Evolutionary conservation across 2,888 invertebrate genomes (phyloP), one percentile per base, ranked within the genome.

Genomic region (Cabera pusaria): DNA sequence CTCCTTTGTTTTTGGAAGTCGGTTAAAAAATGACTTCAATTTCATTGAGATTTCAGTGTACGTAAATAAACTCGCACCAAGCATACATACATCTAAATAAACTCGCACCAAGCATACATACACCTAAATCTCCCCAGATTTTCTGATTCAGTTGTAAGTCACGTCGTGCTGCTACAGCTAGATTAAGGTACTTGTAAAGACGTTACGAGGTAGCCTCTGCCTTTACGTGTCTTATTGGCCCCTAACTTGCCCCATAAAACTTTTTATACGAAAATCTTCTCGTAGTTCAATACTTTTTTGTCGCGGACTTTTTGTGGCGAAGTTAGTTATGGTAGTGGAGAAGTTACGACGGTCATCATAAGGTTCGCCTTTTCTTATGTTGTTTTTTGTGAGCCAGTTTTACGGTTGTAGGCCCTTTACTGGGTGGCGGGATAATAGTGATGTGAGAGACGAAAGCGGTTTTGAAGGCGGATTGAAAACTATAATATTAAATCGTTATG

Each of bases 171-270:
- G 27, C 40, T 34, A 40, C 25, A 31, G 12, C 24, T 25, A 26
- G 35, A 44, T 39, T 42, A 24, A 33, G 42, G 36, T 41, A 28
- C 35, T 41, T 37, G 32, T 10, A 21, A 44, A 25, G 36, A 44
- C 21, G 36, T 31, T 31, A 39, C 37, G 24, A 25, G 26, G 23
- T 25, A 28, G 23, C 31, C 21, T 4, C 14, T 14, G 14, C 19
- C 19, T 14, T 21, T 40, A 33, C 47, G 43, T 50, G 41, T 37
- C 34, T 8, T 35, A 38, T 44, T 29, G 18, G 29, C 27, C 25
- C 31, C 24, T 45, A 27, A 40, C 29, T 29, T 35, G 19, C 19
- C 20, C 23, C 22, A 34, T 38, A 41, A 34, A 39, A 47, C 24
- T 29, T 31, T 41, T 45, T 32, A 40, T 40, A 35, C 20, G 29